Base-by-base conservation (phyloP, 2,113 vertebrate species). In the Nanger granti region DNA sequence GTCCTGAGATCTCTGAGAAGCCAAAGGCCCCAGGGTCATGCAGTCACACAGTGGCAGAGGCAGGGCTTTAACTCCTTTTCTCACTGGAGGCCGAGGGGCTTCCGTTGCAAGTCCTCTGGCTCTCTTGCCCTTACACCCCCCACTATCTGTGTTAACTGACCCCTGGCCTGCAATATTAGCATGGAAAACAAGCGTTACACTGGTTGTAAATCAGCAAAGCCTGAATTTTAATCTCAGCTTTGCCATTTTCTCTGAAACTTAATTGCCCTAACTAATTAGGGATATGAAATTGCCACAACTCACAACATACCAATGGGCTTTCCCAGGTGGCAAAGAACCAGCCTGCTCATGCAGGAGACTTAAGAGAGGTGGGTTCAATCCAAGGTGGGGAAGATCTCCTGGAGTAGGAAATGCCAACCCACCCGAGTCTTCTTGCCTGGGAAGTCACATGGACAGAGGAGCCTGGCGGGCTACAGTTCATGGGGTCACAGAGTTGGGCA, bases 231-330 rank as follows among this genome's bases (percentile, higher is more conserved):
- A 60, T 69, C n/a, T 91, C 79, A 49, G 37, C n/a, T 86, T 49
- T 93, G 87, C 28, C 31, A 37, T 57, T 88, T 94, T 94, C 90
- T 57, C 69, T 29, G 37, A 94, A 69, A 4, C 37, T 57, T 93
- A 93, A 69, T 6, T 62, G 60, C 84, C 64, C 28, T 22, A 41
- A 37, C 76, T 89, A 93, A 85, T 37, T 4, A 94, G 85, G 87
- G 49, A 59, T 87, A 60, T 4, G 14, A 91, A 90, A 95, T 37
- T 60, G 26, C 47, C 37, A 87, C 24, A 2, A 69, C 59, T 89
- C 89, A 37, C 8, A 93, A 89, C 73, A 79, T 15, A 28, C 41
- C 44, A 28, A 79, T 28, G 73, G 41, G 37, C 41, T 44, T 44
- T 79, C 73, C 73, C 41, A 44, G 41, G 73, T 28, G 41, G 37